These are phyloP conservation scores for Heterohyrax brucei DNA, from an alignment of 2,797 vertebrate genomes.

Conservation along the genomic window DNA sequence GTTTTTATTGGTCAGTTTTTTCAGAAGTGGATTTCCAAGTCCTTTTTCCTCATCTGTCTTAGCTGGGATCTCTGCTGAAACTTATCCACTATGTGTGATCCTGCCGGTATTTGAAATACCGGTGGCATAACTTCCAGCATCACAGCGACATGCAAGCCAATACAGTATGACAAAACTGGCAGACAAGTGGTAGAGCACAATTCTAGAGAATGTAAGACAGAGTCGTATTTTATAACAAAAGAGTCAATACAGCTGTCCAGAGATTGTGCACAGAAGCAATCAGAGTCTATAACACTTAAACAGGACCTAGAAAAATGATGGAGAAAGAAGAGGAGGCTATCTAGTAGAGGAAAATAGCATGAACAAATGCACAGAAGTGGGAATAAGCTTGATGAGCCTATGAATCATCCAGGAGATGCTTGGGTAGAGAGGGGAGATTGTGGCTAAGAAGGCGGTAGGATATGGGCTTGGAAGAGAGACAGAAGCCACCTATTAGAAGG, in stretches of 20 bases:
- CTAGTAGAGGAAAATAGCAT: background rate
- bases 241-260: background rate
- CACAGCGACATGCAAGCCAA: no score
- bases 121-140: no score
- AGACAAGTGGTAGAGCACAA: background rate
- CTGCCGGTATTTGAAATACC: no score
- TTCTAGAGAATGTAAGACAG: slow-evolving; percentile 23
- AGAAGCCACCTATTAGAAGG: background rate
- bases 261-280: background rate
- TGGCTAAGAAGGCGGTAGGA: background rate
- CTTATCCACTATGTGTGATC: no score
- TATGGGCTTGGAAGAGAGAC: background rate
- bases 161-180: no score
- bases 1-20: no score
- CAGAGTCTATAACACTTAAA: background rate
- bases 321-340: background rate
- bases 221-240: background rate
- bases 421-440: background rate
- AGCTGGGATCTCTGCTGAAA: no score
- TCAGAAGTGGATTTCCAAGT: no score
- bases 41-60: no score
- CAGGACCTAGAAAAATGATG: background rate
- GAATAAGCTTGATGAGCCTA: background rate
- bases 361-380: slow-evolving; percentile 27
- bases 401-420: background rate